Evolutionary conservation across 2,888 invertebrate genomes (phyloP).

Genomic region (Noctua janthe): DNA sequence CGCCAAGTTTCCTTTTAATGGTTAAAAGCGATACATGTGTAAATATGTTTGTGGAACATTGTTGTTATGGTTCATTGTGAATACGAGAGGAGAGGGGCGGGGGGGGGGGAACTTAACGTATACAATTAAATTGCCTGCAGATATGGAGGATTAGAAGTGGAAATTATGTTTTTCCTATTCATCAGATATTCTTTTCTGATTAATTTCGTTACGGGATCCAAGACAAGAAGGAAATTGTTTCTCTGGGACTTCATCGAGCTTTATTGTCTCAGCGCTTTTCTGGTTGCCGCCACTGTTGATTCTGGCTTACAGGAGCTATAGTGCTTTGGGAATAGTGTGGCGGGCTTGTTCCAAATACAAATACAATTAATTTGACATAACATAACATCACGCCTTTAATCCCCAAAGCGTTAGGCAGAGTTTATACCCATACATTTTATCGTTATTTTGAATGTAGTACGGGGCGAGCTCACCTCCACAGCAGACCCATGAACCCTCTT

Average conservation of each 20-base stretch:
- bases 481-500: not conserved
- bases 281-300: no score
- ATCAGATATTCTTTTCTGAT: no score
- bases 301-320: no score
- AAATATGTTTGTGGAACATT: slow-evolving; percentile 24
- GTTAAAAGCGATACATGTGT: slow-evolving; percentile 31
- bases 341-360: no score
- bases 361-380: not conserved
- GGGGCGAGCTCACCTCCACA: not conserved
- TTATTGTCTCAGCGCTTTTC: no score
- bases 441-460: not conserved
- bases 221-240: no score
- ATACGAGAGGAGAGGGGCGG: no score
- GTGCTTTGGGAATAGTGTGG: no score
- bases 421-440: not conserved
- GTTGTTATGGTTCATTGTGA: not conserved
- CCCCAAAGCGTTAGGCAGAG: not conserved
- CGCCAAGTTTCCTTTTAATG: slow-evolving; percentile 8
- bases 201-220: no score
- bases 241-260: no score
- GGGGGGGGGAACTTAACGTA: not conserved
- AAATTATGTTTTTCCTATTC: not conserved
- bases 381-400: not conserved
- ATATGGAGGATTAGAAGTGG: no score
- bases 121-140: not conserved